Conservation (phyloP, 2,888 invertebrate species). For the Volucella inflata region DNA sequence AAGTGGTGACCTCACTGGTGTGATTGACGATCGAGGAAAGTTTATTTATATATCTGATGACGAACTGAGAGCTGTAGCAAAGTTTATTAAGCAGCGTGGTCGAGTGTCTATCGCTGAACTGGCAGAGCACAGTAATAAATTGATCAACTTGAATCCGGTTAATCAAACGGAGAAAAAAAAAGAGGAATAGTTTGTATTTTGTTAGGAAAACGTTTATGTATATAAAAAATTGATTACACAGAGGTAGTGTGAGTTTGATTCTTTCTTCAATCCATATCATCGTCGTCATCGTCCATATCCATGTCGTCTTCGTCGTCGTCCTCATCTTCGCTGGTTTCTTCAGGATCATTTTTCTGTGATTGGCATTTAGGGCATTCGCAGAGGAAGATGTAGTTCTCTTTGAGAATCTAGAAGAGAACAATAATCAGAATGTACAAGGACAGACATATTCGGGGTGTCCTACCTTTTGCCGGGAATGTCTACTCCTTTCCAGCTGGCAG, state of each 20-base stretch:
- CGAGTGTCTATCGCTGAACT: conserved; percentile 96
- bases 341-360: conserved; percentile 89
- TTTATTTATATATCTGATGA: conserved; percentile 98
- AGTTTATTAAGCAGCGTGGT: conserved; percentile 97
- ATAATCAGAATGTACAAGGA: conserved; percentile 72
- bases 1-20: conserved; percentile 94
- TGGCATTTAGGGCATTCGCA: conserved; percentile 93
- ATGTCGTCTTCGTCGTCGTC: conserved; percentile 86
- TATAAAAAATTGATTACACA: conserved; percentile 16
- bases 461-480: conserved; percentile 94
- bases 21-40: conserved; percentile 99
- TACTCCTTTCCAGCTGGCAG: conserved; percentile 90
- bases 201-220: conserved; percentile 47
- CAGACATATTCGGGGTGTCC: conserved; percentile 27
- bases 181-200: conserved; percentile 28
- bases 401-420: conserved; percentile 84
- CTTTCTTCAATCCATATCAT: conserved; percentile 76
- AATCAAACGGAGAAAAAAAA: conserved; percentile 30
- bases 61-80: conserved; percentile 96
- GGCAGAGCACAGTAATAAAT: conserved; percentile 95
- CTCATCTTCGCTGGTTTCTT: conserved; percentile 93
- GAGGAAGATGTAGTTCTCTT: conserved; percentile 91
- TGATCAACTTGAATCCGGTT: conserved; percentile 92
- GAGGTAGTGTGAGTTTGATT: conserved; percentile 1
- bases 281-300: conserved; percentile 81